Evolutionary conservation across 2,888 invertebrate species (phyloP).

Genomic region (Cacoxenus indagator): DNA sequence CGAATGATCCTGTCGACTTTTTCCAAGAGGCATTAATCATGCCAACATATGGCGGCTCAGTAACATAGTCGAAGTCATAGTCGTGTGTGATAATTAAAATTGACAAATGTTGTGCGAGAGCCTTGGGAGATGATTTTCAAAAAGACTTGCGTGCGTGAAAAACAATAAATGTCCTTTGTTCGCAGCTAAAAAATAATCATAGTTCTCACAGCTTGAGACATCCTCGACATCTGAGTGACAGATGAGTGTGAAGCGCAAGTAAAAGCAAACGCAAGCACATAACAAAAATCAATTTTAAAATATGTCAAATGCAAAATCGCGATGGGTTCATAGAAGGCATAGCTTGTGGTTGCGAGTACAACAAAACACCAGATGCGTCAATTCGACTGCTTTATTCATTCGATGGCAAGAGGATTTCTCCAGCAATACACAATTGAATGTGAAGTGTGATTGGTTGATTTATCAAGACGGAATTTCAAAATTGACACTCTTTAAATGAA

Average conservation of each 20-base stretch:
- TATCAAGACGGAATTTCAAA: constrained; percentile 13
- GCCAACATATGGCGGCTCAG: background rate
- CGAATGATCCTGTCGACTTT: background rate
- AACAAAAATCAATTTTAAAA: constrained; percentile 15
- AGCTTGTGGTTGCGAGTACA: too few relatives aligned
- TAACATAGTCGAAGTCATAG: background rate
- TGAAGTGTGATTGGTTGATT: background rate
- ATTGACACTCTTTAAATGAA: constrained; percentile 18
- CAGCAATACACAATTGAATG: too few relatives aligned
- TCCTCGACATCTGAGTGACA: background rate
- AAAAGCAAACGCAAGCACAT: background rate
- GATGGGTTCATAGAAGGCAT: background rate
- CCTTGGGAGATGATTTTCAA: constrained; percentile 1
- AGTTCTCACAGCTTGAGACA: constrained; percentile 5
- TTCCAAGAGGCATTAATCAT: background rate
- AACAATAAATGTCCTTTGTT: constrained; percentile 20
- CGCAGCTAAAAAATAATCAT: constrained; percentile 3
- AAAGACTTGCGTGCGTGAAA: constrained; percentile 1
- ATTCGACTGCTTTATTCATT: background rate
- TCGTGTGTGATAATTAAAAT: constrained; percentile 17
- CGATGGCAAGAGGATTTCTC: background rate
- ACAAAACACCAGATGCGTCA: background rate
- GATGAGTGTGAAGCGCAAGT: background rate
- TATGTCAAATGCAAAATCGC: constrained; percentile 9
- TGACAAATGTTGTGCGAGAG: constrained; percentile 14